Conservation (phyloP, 92 coral and sea anemone species). For the Micromussa lordhowensis region DNA sequence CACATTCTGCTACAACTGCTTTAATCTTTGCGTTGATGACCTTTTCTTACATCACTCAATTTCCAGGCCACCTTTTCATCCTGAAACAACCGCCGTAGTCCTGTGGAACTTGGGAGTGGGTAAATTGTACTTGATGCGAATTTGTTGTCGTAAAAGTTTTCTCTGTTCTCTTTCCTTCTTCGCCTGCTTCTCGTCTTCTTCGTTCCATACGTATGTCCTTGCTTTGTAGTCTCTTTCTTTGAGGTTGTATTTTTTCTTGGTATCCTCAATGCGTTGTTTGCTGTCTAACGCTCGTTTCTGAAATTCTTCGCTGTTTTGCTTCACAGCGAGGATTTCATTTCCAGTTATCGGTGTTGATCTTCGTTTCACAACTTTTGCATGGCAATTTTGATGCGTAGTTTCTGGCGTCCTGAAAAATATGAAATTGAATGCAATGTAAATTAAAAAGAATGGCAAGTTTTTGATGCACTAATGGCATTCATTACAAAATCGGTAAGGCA, state of each 20-base stretch:
- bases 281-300: slow-evolving; percentile 33
- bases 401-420: slow-evolving; percentile 15
- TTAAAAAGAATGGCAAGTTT: not conserved
- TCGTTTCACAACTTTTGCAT: not conserved
- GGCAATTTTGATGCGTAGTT: not conserved
- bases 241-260: slow-evolving; percentile 29
- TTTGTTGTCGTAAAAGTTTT: slow-evolving; percentile 31
- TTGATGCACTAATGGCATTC: not conserved
- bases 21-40: not conserved
- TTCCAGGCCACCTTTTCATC: not conserved
- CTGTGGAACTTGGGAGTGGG: slow-evolving; percentile 5
- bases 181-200: slow-evolving; percentile 8
- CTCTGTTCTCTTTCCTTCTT: slow-evolving; percentile 39
- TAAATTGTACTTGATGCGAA: slow-evolving; percentile 52
- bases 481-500: not conserved
- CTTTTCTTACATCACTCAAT: not conserved
- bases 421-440: too few relatives aligned
- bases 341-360: slow-evolving; percentile 30
- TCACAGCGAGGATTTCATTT: slow-evolving; percentile 25
- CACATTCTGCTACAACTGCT: not conserved
- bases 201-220: slow-evolving; percentile 28
- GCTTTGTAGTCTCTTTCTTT: slow-evolving; percentile 42
- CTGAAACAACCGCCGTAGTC: not conserved
- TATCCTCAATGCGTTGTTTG: slow-evolving; percentile 36
- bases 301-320: slow-evolving; percentile 34